Evolutionary conservation across 2,797 vertebrate genomes (phyloP).

Genomic region (Phalloptychus januarius): DNA sequence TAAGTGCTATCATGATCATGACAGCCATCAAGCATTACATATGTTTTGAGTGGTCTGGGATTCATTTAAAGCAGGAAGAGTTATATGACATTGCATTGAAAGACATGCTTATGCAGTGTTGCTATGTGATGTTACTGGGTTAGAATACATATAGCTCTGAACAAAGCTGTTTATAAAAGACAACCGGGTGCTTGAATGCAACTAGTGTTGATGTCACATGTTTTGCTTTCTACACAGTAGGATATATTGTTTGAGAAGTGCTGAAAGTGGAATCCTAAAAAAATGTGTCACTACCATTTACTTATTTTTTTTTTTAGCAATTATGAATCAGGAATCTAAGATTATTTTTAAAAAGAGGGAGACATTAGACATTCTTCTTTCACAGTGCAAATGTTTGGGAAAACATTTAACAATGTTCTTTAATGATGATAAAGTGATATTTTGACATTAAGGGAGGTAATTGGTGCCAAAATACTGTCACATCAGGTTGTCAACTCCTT

Average conservation of each 20-base stretch:
- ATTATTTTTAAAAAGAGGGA: too few species aligned
- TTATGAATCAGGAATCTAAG: neutral
- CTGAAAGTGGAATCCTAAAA: neutral
- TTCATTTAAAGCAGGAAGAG: neutral
- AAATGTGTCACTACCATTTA: neutral
- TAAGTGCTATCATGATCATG: neutral
- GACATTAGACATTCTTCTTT: neutral
- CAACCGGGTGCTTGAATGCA: neutral
- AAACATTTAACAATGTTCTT: neutral
- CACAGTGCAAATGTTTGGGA: slow-evolving; percentile 3
- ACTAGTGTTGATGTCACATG: neutral
- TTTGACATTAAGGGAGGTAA: slow-evolving; percentile 31
- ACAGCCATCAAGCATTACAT: neutral
- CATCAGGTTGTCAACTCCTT: slow-evolving; percentile 3
- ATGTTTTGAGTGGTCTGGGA: neutral
- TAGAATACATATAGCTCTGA: neutral
- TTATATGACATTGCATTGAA: neutral
- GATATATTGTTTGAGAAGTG: neutral
- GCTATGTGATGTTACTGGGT: neutral
- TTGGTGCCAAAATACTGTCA: slow-evolving; percentile 24
- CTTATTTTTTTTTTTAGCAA: too few species aligned
- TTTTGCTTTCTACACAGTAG: neutral
- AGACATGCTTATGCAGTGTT: neutral
- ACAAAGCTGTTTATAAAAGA: neutral
- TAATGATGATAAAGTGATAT: slow-evolving; percentile 16